These are phyloP conservation scores for Anser cygnoides DNA, from an alignment of 2,113 vertebrate genomes.

Conservation along the genomic window DNA sequence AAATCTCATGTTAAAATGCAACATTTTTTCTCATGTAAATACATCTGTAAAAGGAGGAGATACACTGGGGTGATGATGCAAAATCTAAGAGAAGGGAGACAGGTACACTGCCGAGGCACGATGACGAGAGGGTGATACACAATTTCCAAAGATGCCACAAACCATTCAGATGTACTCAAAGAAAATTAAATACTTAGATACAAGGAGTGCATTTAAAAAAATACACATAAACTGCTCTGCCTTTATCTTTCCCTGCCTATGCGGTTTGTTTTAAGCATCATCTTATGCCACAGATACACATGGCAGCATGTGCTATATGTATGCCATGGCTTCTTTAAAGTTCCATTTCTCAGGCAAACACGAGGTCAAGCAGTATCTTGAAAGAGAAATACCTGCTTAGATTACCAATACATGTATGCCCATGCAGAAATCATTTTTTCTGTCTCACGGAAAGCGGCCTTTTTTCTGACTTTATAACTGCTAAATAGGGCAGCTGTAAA, in stretches of 20 bases:
- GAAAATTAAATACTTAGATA: no score
- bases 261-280: neutral
- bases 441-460: neutral
- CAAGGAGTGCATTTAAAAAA: neutral
- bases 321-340: neutral
- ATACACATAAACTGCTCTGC: accelerated
- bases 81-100: neutral
- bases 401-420: neutral
- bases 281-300: accelerated
- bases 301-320: accelerated
- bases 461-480: neutral
- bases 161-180: neutral
- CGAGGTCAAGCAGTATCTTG: neutral
- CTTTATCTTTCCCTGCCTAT: neutral
- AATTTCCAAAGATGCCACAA: neutral
- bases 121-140: neutral
- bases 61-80: neutral
- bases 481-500: neutral
- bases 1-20: neutral
- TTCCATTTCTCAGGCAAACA: neutral
- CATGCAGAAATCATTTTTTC: neutral
- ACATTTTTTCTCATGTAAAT: neutral
- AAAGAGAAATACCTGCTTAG: neutral
- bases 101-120: neutral
- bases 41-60: neutral